Evolutionary conservation across 1,140 invertebrate species (phyloP).

Genomic region (Brachionus manjavacas): DNA sequence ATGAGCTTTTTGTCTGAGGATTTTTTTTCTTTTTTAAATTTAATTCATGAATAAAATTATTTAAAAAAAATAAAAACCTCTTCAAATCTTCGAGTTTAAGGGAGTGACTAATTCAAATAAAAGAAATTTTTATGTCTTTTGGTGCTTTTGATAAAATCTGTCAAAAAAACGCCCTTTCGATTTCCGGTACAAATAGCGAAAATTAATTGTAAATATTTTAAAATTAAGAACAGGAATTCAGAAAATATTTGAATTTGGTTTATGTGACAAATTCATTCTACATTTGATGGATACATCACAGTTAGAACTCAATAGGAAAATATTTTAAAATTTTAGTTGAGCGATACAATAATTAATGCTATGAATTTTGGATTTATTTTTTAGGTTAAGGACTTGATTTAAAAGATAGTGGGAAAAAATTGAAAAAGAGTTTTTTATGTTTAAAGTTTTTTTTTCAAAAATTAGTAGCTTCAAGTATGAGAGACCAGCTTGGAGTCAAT

Average conservation of each 20-base stretch:
- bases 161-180: background rate
- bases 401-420: background rate
- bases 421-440: background rate
- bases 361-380: background rate
- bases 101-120: background rate
- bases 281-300: background rate
- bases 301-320: background rate
- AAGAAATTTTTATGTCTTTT: background rate
- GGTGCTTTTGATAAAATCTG: background rate
- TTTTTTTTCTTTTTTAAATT: background rate
- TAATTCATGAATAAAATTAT: too few species aligned
- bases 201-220: background rate
- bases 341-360: background rate
- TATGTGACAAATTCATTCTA: background rate
- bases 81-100: background rate
- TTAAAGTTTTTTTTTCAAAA: too few species aligned
- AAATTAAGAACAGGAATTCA: background rate
- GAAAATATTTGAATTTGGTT: background rate
- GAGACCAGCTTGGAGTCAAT: background rate
- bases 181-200: background rate
- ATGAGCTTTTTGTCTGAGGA: background rate
- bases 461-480: background rate
- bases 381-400: background rate
- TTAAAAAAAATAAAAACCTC: background rate
- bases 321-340: background rate